These are phyloP conservation scores for Leptinotarsa lineolata DNA, from an alignment of 1,140 invertebrate genomes.

Conservation along the genomic window DNA sequence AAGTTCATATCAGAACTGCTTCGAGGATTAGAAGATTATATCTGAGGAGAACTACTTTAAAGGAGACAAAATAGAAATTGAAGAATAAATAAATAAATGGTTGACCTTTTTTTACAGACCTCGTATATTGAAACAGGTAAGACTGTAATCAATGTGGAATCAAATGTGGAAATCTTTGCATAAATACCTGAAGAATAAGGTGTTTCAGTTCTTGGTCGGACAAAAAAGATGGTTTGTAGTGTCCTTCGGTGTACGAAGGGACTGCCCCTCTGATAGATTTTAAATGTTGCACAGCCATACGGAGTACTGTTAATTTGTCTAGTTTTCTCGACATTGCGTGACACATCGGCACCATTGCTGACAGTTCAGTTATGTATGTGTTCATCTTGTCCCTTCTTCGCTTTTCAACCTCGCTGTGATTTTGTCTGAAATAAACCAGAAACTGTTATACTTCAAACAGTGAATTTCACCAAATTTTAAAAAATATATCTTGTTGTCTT, in stretches of 20 bases:
- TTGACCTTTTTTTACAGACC: too few relatives aligned
- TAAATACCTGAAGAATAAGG: slow-evolving; percentile 64
- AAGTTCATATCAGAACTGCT: too few relatives aligned
- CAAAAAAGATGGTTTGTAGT: slow-evolving; percentile 85
- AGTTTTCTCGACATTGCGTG: slow-evolving; percentile 89
- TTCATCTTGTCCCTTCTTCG: slow-evolving; percentile 95
- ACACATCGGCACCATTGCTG: slow-evolving; percentile 91
- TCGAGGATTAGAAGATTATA: too few relatives aligned
- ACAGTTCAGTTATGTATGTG: slow-evolving; percentile 89
- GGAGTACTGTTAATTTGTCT: slow-evolving; percentile 89
- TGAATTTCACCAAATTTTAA: too few relatives aligned
- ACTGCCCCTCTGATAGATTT: slow-evolving; percentile 78
- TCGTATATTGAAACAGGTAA: too few relatives aligned
- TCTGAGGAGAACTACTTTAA: too few relatives aligned
- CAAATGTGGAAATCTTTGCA: slow-evolving; percentile 32
- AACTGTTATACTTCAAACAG: too few relatives aligned
- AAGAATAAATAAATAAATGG: too few relatives aligned
- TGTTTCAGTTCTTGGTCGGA: slow-evolving; percentile 88
- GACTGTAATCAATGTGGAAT: background rate
- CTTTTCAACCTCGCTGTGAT: slow-evolving; percentile 96
- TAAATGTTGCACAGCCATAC: slow-evolving; percentile 93
- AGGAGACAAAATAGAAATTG: too few relatives aligned
- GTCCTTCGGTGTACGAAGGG: slow-evolving; percentile 79
- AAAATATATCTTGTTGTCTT: too few relatives aligned
- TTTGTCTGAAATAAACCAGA: slow-evolving; percentile 59